Evolutionary conservation across 92 coral and sea anemone species (phyloP), one percentile per base, ranked within the genome.

Genomic region (Zoanthus sansibaricus): DNA sequence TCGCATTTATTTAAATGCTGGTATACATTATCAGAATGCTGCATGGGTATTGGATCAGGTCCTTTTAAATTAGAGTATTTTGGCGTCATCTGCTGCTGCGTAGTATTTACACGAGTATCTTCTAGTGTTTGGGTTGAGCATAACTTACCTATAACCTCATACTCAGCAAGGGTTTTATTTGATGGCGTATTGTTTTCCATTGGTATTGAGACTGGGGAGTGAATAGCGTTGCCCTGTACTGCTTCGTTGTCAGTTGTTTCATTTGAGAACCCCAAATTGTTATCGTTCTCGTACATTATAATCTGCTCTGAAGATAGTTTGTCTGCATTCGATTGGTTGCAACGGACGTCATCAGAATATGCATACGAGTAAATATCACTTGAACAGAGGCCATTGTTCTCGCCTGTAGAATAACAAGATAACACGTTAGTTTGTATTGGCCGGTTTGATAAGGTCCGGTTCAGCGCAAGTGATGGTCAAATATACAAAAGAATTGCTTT

Each of bases 91-190:
- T n/a, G n/a, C n/a, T n/a, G n/a, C n/a, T n/a, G 18, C 1, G 64
- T 46, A 48, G 79, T 61, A 32, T 75, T n/a, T n/a, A n/a, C 79
- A 1, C 61, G 79, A n/a, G 61, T 62, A 20, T 75, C 79, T 10
- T 48, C 61, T 3, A 75, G 33, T 75, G 49, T 1, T 75, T 56
- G 10, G 79, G 79, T 44, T 75, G 61, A 9, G 33, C 17, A 4
- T 74, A 32, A 9, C 10, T 15, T 68, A 14, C 11, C 16, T 16
- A 9, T 44, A 46, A 9, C 0, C 17, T 5, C 14, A 9, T 18
- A 0, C 32, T 45, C 10, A n/a, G n/a, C n/a, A n/a, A n/a, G n/a
- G n/a, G n/a, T n/a, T n/a, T n/a, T n/a, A n/a, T n/a, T n/a, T n/a
- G n/a, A n/a, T n/a, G n/a, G n/a, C n/a, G n/a, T n/a, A n/a, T 7